Evolutionary conservation across 2,888 invertebrate species (phyloP).

Genomic region (Dasypolia templi): DNA sequence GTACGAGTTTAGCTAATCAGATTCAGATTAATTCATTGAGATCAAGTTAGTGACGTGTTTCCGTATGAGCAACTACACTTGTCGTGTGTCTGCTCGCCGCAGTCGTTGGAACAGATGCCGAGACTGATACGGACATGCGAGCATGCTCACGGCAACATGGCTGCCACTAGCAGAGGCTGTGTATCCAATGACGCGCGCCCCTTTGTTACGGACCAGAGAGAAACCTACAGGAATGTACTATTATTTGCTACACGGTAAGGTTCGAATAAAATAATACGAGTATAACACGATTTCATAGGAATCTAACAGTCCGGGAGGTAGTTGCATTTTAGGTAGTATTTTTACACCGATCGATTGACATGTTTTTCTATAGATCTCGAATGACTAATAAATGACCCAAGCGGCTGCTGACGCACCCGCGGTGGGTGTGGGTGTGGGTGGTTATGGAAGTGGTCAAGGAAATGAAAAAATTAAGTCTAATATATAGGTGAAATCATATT

Average conservation of each 20-base stretch:
- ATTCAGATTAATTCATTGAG: background rate
- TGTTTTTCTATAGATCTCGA: no score
- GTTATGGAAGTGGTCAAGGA: no score
- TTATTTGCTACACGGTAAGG: background rate
- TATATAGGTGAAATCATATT: no score
- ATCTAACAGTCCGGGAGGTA: no score
- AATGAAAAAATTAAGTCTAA: no score
- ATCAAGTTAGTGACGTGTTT: background rate
- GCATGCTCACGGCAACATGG: background rate
- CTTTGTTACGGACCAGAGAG: conserved; percentile 1
- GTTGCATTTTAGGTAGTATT: no score
- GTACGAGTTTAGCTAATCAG: background rate
- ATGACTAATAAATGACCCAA: no score
- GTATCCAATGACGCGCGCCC: conserved; percentile 17
- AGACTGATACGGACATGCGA: background rate
- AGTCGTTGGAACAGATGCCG: background rate
- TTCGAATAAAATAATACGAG: background rate
- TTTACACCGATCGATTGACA: no score
- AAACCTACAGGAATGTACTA: background rate
- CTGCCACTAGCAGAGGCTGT: background rate
- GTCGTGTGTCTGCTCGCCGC: conserved; percentile 2
- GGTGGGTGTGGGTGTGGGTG: no score
- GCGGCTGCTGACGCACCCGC: no score
- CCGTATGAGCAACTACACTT: background rate
- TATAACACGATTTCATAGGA: no score